Evolutionary conservation across 2,888 invertebrate species (phyloP).

Genomic region (Scaptomyza reducta): DNA sequence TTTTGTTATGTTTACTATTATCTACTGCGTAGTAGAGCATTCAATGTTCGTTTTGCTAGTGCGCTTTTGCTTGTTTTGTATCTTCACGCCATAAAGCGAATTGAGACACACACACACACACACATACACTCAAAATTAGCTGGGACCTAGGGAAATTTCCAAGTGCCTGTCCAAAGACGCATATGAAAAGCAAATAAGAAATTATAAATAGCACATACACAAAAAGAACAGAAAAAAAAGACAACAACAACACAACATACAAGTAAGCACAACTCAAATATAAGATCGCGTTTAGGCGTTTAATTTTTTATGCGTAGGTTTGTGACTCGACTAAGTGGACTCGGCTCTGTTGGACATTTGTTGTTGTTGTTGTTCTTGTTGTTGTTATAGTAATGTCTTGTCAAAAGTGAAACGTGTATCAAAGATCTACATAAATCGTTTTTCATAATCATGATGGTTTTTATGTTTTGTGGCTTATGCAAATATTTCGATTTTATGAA

Average conservation of each 20-base stretch:
- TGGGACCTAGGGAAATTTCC: conserved; percentile 55
- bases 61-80: conserved; percentile 46
- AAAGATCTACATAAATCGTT: conserved; percentile 5
- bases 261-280: conserved; percentile 21
- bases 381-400: not conserved
- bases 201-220: conserved; percentile 45
- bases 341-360: not conserved
- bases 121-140: conserved; percentile 53
- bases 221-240: conserved; percentile 1
- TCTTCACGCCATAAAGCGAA: conserved; percentile 51
- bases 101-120: conserved; percentile 3
- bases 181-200: conserved; percentile 46
- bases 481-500: conserved; percentile 31
- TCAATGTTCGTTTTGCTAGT: not conserved
- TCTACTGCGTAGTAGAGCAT: conserved; percentile 24
- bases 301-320: conserved; percentile 39
- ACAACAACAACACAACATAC: conserved; percentile 2
- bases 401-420: conserved; percentile 37
- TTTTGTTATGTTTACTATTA: not conserved
- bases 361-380: conserved; percentile 1
- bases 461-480: conserved; percentile 19
- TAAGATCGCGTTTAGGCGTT: conserved; percentile 29
- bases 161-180: conserved; percentile 52
- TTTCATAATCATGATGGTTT: not conserved
- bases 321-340: conserved; percentile 37